Conservation (phyloP, 2,797 vertebrate species). For the Pangasius krempfi region DNA sequence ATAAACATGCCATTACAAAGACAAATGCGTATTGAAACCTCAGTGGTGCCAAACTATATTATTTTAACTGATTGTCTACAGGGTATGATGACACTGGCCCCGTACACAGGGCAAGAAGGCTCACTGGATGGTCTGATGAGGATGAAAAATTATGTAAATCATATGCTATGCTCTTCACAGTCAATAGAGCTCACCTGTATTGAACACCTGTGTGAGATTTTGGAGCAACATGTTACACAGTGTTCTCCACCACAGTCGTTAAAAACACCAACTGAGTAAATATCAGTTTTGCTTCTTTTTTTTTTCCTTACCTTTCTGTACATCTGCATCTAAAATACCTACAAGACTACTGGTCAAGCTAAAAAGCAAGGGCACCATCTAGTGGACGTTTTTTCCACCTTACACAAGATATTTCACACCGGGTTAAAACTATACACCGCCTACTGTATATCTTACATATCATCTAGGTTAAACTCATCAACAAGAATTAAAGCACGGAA, state of each 20-base stretch:
- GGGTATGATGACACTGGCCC: neutral
- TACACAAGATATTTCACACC: neutral
- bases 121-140: neutral
- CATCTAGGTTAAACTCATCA: neutral
- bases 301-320: neutral
- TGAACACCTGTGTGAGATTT: neutral
- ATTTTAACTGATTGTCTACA: neutral
- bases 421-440: neutral
- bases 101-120: neutral
- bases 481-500: neutral
- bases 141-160: neutral
- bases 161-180: neutral
- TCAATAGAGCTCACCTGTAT: neutral
- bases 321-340: neutral
- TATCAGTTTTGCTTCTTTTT: neutral
- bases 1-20: neutral
- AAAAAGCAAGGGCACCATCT: conserved; percentile 5
- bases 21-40: neutral
- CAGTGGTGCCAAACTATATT: neutral
- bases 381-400: neutral
- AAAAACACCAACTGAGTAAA: neutral
- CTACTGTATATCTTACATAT: neutral
- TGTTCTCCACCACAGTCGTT: neutral
- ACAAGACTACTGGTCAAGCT: neutral
- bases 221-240: neutral